Base-by-base conservation (phyloP, 2,888 invertebrate genomes). In the Hipparchia sbordonii region DNA sequence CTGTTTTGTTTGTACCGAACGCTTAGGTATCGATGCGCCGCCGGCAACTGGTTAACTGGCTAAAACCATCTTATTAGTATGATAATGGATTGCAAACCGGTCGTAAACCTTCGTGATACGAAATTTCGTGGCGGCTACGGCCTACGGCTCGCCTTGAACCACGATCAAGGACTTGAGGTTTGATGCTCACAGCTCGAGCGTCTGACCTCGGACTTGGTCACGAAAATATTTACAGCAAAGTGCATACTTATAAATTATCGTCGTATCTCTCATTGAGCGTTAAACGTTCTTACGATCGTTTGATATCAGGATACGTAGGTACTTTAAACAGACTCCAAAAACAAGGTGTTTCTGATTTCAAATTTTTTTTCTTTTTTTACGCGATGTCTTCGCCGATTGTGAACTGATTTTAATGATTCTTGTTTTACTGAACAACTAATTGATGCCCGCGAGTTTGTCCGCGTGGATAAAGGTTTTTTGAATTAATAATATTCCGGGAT, bases 61-160 rank as follows among this genome's bases (percentile, higher is more conserved):
- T 84, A 85, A 86, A 88, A 86, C 83, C 81, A 85, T 85, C 85
- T 88, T 80, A 91, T 91, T 90, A 87, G 84, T 87, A 91, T 90
- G 89, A 81, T 90, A 90, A 91, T 90, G 81, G 81, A 82, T 85
- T 84, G 82, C 77, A 79, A 83, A 84, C 81, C 81, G 83, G 81
- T 85, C 83, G 84, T 85, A 84, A 86, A 87, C 82, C 84, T 85
- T 85, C 78, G 77, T 79, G 79, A 78, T 81, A 81, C 79, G 79
- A 81, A 81, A 81, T 80, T 82, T 78, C 76, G 80, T 79, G 75
- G 76, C 77, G 81, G 76, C 79, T 76, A 81, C 79, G 80, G 79
- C 80, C 78, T 78, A 80, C 76, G 70, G 76, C 65, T 80, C 68
- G 77, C 84, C 84, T 84, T 84, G 83, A 84, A 83, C 82, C 81